Base-by-base conservation (phyloP, 2,113 vertebrate species). In the Zosterops lateralis region DNA sequence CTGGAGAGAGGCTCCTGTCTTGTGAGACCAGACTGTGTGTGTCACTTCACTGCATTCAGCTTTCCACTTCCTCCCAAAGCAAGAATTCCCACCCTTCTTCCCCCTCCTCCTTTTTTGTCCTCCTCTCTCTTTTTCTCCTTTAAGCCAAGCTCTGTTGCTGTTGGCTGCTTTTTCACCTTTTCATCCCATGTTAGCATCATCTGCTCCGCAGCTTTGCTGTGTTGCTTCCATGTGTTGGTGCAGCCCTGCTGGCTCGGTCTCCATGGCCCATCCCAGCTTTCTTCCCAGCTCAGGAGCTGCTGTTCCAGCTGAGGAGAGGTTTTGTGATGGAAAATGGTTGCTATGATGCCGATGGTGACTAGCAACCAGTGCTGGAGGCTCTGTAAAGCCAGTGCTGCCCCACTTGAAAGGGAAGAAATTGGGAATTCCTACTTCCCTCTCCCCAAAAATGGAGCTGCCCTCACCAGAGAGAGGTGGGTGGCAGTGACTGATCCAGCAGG, bases 141-240 rank as follows among this genome's bases (percentile, higher is more conserved):
- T 20, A 22, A 80, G 44, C 58, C n/a, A 16, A 64, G 4, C 31
- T 84, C 66, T 42, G 44, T 18, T 57, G 80, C 50, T 77, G 22
- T 53, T 92, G 90, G 74, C 78, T 75, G 57, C 62, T 67, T 82
- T 93, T 88, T 45, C 31, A 79, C 78, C 71, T 87, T 65, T 93
- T 84, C 78, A 72, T 83, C 58, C 79, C 57, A n/a, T 0, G 0
- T 75, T 75, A 75, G 40, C 66, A 64, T 82, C 70, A n/a, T 47
- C 53, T 77, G 32, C 76, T 74, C n/a, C 1, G 3, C 58, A 66
- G 48, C 71, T 79, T 68, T 42, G 53, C 61, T 31, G 62, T 10
- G 10, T 17, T 40, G 40, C 20, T 31, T 13, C 65, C 2, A 0
- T 0, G 12, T 40, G 24, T 5, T 22, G 70, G 42, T 53, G 65